Base-by-base conservation (phyloP, 2,113 vertebrate species). In the Nicator chloris region DNA sequence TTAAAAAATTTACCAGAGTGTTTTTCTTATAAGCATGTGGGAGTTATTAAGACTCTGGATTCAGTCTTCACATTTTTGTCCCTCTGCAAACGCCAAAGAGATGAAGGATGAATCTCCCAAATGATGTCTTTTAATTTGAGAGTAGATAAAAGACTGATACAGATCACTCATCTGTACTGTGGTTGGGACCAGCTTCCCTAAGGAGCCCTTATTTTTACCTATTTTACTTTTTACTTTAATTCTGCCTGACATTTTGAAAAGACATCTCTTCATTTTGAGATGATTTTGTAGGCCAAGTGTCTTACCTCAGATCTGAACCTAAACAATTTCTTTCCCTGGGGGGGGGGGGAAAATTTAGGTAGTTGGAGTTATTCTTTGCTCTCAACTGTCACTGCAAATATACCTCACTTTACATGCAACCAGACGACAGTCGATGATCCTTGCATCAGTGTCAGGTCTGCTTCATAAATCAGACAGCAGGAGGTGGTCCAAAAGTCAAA, bases 381-480 rank as follows among this genome's bases (percentile, higher is more conserved):
- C 30, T 88, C 21, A 66, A 35, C 35, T 79, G 39, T 47, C 61
- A 65, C 63, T 86, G 31, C 42, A 95, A 92, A 90, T 86, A 37
- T 66, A 30, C 26, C 31, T 94, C 78, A 60, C 49, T 95, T 93
- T 15, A 24, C 63, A 80, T 86, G 33, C 27, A 91, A 44, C 26
- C 20, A 40, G 60, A 79, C 92, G 93, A 95, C 35, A 49, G 92
- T 78, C 4, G 10, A 83, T 44, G 75, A 86, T 95, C 71, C n/a
- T 81, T 90, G 72, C 1, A 4, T 68, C 90, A 79, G 45, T 69
- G 78, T 75, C 79, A 68, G 53, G 63, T 21, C 44, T 87, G 24
- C 88, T 96, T 45, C n/a, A 92, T 94, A 94, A 94, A 92, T 95
- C 54, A 84, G 69, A 15, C 73, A 93, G 78, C 61, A 85, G 93